phyloP scores from a whole-genome alignment of 2,888 invertebrate genomes.

The Ganaspis brasiliensis region DNA sequence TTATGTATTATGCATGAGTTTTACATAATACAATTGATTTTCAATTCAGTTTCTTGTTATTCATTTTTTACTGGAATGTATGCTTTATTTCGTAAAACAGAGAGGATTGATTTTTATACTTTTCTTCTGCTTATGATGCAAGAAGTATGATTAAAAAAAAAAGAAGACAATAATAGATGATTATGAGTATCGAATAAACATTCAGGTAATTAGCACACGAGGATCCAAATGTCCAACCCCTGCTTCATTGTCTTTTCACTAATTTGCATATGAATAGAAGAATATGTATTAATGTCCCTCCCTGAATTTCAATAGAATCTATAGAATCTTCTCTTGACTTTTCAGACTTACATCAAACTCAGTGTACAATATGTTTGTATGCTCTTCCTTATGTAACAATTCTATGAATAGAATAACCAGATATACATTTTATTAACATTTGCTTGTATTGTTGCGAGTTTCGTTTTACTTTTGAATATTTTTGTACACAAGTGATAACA shows the following conservation, averaged over 20 bases:
- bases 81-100: not conserved
- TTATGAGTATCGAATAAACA: slow-evolving; percentile 22
- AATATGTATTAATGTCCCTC: slow-evolving; percentile 29
- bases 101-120: not conserved
- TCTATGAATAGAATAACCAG: not conserved
- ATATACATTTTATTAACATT: not conserved
- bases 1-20: not conserved
- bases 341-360: not conserved
- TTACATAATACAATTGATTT: slow-evolving; percentile 2
- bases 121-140: slow-evolving; percentile 17
- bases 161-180: slow-evolving; percentile 10
- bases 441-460: not conserved
- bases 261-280: slow-evolving; percentile 39
- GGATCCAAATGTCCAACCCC: slow-evolving; percentile 10
- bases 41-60: slow-evolving; percentile 9
- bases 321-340: not conserved
- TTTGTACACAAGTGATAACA: no score
- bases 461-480: not conserved
- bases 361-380: not conserved
- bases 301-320: slow-evolving; percentile 8
- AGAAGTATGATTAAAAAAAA: not conserved
- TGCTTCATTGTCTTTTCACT: slow-evolving; percentile 16
- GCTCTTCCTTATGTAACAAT: not conserved
- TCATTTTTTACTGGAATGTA: not conserved
- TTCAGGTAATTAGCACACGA: slow-evolving; percentile 23